Conservation (phyloP, 2,113 vertebrate genomes). For the Silurus meridionalis region DNA sequence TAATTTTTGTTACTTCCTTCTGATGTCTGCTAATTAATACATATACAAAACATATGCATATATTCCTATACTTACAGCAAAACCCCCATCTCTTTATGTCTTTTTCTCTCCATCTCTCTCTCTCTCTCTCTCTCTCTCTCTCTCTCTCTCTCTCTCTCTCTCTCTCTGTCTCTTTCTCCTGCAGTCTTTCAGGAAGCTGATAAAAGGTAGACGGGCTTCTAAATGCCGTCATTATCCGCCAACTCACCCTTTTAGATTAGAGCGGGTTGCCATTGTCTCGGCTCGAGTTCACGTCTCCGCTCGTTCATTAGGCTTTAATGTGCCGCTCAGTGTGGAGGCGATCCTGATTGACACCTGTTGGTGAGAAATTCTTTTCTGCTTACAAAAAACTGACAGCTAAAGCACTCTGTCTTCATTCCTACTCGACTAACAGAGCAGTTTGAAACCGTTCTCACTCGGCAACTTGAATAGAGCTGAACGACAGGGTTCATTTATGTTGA, state of each 20-base stretch:
- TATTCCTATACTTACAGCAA: no score
- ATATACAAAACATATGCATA: no score
- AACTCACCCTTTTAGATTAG: constrained; percentile 59
- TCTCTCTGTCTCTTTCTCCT: not conserved
- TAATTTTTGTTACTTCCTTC: no score
- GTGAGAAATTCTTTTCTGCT: not conserved
- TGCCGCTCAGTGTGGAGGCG: not conserved
- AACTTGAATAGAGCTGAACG: not conserved
- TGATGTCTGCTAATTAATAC: no score
- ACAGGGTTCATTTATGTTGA: constrained; percentile 8
- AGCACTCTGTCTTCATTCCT: not conserved
- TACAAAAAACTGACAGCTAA: not conserved
- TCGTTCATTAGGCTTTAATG: constrained; percentile 33
- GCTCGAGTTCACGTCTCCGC: constrained; percentile 42
- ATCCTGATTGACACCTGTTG: constrained; percentile 32
- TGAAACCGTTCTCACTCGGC: not conserved
- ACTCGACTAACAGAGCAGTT: not conserved
- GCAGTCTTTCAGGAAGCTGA: not conserved
- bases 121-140: no score
- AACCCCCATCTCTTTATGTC: no score
- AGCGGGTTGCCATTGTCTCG: constrained; percentile 51
- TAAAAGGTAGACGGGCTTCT: constrained; percentile 42
- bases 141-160: not conserved
- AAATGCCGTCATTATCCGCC: constrained; percentile 42
- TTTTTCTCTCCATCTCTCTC: no score